These are phyloP conservation scores for Busseola fusca DNA, from an alignment of 2,888 invertebrate genomes.

Conservation along the genomic window DNA sequence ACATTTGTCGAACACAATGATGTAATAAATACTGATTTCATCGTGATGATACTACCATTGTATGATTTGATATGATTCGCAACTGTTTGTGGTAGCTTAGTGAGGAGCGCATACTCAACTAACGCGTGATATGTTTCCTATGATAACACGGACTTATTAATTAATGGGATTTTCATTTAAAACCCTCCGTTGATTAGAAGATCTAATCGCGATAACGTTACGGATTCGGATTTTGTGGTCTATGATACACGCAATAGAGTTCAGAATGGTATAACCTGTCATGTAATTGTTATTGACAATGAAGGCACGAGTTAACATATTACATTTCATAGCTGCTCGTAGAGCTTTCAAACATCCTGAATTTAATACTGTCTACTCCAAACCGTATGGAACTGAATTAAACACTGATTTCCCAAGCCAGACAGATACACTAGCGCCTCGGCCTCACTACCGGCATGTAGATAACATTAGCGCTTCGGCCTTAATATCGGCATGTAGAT, in stretches of 20 bases:
- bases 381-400: not conserved
- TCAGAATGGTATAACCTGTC: not conserved
- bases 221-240: not conserved
- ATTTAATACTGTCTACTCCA: not conserved
- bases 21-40: conserved; percentile 33
- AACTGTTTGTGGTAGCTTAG: conserved; percentile 13
- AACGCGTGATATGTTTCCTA: conserved; percentile 21
- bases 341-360: not conserved
- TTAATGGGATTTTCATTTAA: conserved; percentile 44
- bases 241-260: not conserved
- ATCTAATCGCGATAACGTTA: conserved; percentile 11
- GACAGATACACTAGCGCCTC: not conserved
- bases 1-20: conserved; percentile 36
- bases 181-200: conserved; percentile 27
- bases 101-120: conserved; percentile 2
- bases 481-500: no score
- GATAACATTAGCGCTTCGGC: no score
- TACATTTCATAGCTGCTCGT: not conserved
- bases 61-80: conserved; percentile 3
- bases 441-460: not conserved
- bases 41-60: not conserved
- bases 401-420: not conserved
- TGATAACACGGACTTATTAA: conserved; percentile 40
- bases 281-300: not conserved
- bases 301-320: not conserved